phyloP scores from a whole-genome alignment of 2,113 vertebrate genomes.

The Cyrtonyx montezumae region DNA sequence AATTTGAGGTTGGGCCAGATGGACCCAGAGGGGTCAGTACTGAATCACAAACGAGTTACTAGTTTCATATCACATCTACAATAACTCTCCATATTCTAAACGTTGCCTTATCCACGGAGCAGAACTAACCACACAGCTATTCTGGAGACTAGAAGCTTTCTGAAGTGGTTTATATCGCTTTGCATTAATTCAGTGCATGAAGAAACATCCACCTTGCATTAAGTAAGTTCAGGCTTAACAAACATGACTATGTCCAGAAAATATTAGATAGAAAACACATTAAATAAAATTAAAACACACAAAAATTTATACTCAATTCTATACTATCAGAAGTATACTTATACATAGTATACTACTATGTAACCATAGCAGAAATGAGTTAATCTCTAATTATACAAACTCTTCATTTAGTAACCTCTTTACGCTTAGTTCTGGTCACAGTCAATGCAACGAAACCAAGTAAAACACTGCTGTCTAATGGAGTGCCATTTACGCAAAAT shows the following conservation, averaged over 20 bases:
- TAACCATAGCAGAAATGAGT: not conserved
- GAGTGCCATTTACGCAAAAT: constrained; percentile 25
- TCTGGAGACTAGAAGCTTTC: not conserved
- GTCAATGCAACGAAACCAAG: not conserved
- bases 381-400: not conserved
- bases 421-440: not conserved
- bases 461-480: not conserved
- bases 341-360: too few relatives aligned
- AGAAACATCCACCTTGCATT: not conserved
- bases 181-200: not conserved
- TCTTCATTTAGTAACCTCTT: not conserved
- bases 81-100: not conserved
- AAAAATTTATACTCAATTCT: not conserved
- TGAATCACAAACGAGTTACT: not conserved
- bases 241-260: not conserved
- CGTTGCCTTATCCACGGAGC: not conserved
- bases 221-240: not conserved
- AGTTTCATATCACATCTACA: not conserved
- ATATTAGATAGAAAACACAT: not conserved
- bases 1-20: not conserved
- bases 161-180: not conserved
- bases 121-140: not conserved
- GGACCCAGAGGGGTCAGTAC: not conserved
- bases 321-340: not conserved
- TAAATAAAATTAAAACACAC: not conserved